Percentiles rank a stretch among this genome's conserved stretches.
Evolutionary conservation across 2,888 invertebrate species (phyloP).

Genomic region (Phaonia tiefii): DNA sequence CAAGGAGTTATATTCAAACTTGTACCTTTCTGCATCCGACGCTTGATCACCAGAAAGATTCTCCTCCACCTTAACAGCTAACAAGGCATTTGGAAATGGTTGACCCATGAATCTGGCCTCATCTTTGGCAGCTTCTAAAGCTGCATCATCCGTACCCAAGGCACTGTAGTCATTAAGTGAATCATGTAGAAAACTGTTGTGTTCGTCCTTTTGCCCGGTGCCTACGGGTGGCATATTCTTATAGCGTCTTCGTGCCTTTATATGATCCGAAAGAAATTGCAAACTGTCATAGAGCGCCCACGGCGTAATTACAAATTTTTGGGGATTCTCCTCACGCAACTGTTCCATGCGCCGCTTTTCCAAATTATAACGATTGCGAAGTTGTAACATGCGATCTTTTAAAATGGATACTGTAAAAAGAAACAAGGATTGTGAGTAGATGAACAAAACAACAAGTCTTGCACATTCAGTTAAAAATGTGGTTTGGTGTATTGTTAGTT

Average conservation of each 20-base stretch:
- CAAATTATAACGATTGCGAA: constrained; percentile 80
- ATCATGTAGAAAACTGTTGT: constrained; percentile 39
- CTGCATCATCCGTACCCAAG: constrained; percentile 12
- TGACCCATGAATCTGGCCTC: not conserved
- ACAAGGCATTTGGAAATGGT: constrained; percentile 69
- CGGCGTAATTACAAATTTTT: constrained; percentile 73
- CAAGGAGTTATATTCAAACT: too few relatives aligned
- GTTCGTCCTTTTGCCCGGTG: constrained; percentile 23
- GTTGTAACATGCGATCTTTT: constrained; percentile 80
- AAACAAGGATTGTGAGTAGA: not conserved
- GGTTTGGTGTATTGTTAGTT: constrained; percentile 15
- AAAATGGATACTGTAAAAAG: constrained; percentile 75
- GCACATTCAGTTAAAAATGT: too few relatives aligned
- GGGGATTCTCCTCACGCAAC: constrained; percentile 72
- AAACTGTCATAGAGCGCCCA: constrained; percentile 80
- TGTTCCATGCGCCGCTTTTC: constrained; percentile 80
- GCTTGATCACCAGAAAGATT: constrained; percentile 60
- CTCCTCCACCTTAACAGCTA: constrained; percentile 71
- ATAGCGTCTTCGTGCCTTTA: constrained; percentile 78
- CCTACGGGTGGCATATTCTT: constrained; percentile 73
- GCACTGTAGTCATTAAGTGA: constrained; percentile 58
- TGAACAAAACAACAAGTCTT: too few relatives aligned
- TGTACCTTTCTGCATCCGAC: constrained; percentile 67
- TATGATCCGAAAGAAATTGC: constrained; percentile 79
- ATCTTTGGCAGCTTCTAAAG: not conserved